Base-by-base conservation (phyloP, 1,140 invertebrate genomes). In the Campodea augens region DNA sequence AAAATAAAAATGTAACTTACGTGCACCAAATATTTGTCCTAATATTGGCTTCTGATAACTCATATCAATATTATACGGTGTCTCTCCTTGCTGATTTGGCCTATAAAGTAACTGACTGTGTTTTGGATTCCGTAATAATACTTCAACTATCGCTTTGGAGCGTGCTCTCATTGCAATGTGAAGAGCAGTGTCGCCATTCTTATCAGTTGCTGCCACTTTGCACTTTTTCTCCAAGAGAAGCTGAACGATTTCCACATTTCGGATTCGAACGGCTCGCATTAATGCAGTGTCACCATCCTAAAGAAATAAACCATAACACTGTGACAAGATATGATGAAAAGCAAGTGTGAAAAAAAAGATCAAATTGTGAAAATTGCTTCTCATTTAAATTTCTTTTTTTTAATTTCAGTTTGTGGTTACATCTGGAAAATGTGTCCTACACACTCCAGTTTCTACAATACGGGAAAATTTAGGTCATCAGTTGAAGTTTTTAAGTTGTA, bases 11-110 rank as follows among this genome's bases (percentile, higher is more conserved):
- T n/a, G n/a, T n/a, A n/a, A n/a, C n/a, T n/a, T n/a, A 75, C 89
- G 69, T 38, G 88, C 84, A 20, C 91, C 91, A 67, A 93, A 95
- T 50, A 97, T 89, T 59, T 95, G 88, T 38, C 87, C 84, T 22
- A 98, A 65, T 52, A 98, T 92, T 2, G 88, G 86, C 60, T 92
- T 93, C 51, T 87, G 82, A 65, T 95, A 84, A 56, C 77, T 81
- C 50, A 88, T 78, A 65, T 98, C 95, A 52, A 98, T 95, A 58
- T 89, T 93, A 63, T 98, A 98, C 0, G 95, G 91, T 0, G 93
- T 98, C 62, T 98, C 92, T 22, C 91, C 90, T 21, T 79, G 70
- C 57, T 87, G 81, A 63, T 98, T 98, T 4, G 90, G 90, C 53
- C 88, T 70, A 64, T 98, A 98, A 7, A 98, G 62, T 38, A 98